phyloP scores from a whole-genome alignment of 2,888 invertebrate species.

The Clostera curtula region DNA sequence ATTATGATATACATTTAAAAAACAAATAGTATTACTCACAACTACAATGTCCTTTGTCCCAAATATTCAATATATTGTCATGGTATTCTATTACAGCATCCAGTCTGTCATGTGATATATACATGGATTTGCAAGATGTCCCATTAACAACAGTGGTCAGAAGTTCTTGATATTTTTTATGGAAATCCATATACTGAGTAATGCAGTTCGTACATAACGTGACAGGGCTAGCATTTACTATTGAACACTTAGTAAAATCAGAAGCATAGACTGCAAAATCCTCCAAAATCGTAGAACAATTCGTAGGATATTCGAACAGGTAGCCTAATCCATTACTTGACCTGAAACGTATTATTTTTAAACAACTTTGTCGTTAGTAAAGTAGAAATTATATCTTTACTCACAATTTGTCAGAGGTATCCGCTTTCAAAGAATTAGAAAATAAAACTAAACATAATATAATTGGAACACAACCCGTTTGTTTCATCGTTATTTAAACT shows the following conservation, averaged over 20 bases:
- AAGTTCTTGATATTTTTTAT: constrained; percentile 67
- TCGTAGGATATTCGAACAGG: constrained; percentile 21
- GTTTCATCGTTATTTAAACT: too few relatives aligned
- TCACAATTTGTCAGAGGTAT: constrained; percentile 9
- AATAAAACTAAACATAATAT: constrained; percentile 11
- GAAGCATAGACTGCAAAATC: constrained; percentile 72
- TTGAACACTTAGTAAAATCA: constrained; percentile 76
- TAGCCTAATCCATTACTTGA: constrained; percentile 17
- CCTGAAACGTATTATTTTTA: constrained; percentile 33
- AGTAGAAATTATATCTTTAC: constrained; percentile 3
- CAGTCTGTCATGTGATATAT: constrained; percentile 76
- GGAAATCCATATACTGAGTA: constrained; percentile 64
- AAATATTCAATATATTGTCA: constrained; percentile 69
- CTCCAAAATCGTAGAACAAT: constrained; percentile 43
- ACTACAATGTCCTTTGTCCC: constrained; percentile 78
- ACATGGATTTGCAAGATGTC: constrained; percentile 75
- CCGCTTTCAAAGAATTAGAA: constrained; percentile 19
- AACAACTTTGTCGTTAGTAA: too few relatives aligned
- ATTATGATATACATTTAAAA: constrained; percentile 2
- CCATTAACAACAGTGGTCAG: constrained; percentile 53
- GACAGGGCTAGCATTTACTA: constrained; percentile 76
- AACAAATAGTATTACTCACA: constrained; percentile 48
- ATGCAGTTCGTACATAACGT: constrained; percentile 77
- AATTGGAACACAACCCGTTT: too few relatives aligned
- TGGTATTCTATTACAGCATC: constrained; percentile 76